Evolutionary conservation across 2,113 vertebrate species (phyloP), one percentile per base, ranked within the genome.

Genomic region (Podilymbus podiceps): DNA sequence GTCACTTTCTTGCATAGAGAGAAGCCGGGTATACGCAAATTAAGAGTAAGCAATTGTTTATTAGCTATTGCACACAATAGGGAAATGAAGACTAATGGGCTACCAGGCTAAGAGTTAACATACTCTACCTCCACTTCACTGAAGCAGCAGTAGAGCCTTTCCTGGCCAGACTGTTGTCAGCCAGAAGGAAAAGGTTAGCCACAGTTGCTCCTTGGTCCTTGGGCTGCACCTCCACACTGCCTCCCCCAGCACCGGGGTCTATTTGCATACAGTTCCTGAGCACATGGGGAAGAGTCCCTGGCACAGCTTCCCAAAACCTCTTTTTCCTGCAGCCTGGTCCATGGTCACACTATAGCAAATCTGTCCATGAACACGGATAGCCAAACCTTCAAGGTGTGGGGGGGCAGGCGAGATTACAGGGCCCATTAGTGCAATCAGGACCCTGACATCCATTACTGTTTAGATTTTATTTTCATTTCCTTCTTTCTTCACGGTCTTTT

Each of bases 201-300:
- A 0, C 1, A 0, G 21, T 2, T 78, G 38, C 24, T 62, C 11
- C 52, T 68, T 24, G 20, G 27, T 58, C 18, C 33, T 58, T 47
- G 63, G 9, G 15, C 27, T 91, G 28, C 6, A 40, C 4, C 8
- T 72, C 55, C 60, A 11, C 1, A 1, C 25, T 31, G 8, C 44
- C 46, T 11, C 35, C 9, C 38, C 11, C 23, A 31, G 33, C 25
- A 52, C 4, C 47, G 58, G 15, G 30, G 9, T 38, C 23, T 62
- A 25, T 8, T 14, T 42, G 8, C 30, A 28, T 10, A 20, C 12
- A 47, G 19, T 22, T 50, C 30, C 33, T 3, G 4, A 69, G 44
- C 6, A 17, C 8, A 22, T 5, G 4, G 28, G 38, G 21, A 63
- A 62, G 12, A 82, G 4, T 9, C 19, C 8, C 20, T 0, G 1